Evolutionary conservation across 30 jellyfish, hydroid and myxozoan genomes (phyloP).

Genomic region (Pseudorhiza aurosa): DNA sequence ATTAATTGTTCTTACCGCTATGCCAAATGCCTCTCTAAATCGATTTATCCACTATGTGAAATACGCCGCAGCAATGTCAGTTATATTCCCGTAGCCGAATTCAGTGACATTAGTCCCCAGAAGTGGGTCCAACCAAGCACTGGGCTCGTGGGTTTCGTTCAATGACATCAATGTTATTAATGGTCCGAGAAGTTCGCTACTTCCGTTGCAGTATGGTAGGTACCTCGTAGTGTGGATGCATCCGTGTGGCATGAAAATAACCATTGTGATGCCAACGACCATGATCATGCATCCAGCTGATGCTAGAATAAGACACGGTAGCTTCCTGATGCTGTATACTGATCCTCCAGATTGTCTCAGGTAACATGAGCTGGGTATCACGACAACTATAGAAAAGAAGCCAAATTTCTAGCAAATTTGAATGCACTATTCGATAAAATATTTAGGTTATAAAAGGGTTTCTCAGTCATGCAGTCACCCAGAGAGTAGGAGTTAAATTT

Average conservation of each 20-base stretch:
- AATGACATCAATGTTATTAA: conserved; percentile 82
- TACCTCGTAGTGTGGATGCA: conserved; percentile 78
- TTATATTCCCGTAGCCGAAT: conserved; percentile 65
- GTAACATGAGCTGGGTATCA: conserved; percentile 76
- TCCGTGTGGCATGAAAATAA: conserved; percentile 59
- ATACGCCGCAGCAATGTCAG: conserved; percentile 87
- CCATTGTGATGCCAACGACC: conserved; percentile 71
- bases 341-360: conserved; percentile 67
- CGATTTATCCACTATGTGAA: conserved; percentile 36
- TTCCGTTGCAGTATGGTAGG: conserved; percentile 91
- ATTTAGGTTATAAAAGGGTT: no score
- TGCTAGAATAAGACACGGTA: conserved; percentile 77
- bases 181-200: conserved; percentile 96
- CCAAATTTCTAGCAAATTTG: background rate
- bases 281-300: conserved; percentile 60
- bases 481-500: background rate
- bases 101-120: conserved; percentile 33
- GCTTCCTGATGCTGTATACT: conserved; percentile 42
- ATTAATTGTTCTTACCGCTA: background rate
- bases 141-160: conserved; percentile 58
- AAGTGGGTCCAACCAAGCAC: conserved; percentile 36
- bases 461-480: background rate
- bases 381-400: conserved; percentile 26
- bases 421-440: background rate
- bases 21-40: background rate